phyloP scores from a whole-genome alignment of 2,888 invertebrate species.

The Branchellion lobata region DNA sequence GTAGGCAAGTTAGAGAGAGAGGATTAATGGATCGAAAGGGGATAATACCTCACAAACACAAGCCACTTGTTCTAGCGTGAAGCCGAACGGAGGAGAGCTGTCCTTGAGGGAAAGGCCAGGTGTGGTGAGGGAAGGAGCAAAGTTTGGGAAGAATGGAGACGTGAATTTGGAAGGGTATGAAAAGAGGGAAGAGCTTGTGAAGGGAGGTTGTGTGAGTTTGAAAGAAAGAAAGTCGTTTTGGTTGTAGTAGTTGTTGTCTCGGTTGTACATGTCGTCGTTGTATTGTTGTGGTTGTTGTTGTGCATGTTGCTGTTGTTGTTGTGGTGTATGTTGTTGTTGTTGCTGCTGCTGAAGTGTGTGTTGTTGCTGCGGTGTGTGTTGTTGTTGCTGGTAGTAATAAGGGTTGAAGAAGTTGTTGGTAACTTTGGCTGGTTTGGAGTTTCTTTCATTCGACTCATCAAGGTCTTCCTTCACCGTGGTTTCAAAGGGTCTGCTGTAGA shows the following conservation, averaged over 20 bases:
- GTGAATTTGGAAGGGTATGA: not conserved
- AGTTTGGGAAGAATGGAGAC: slow-evolving; percentile 10
- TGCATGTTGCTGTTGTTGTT: too few relatives aligned
- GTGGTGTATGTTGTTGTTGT: not conserved
- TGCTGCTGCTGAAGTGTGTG: not conserved
- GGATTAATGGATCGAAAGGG: too few relatives aligned
- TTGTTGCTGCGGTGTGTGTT: too few relatives aligned
- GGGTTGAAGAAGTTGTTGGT: slow-evolving; percentile 4
- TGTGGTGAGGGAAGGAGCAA: not conserved
- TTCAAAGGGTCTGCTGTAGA: too few relatives aligned
- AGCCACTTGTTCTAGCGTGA: slow-evolving; percentile 97
- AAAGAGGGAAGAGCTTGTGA: not conserved
- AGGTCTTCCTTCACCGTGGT: too few relatives aligned
- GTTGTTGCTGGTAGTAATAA: not conserved
- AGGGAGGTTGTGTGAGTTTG: not conserved
- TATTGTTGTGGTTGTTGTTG: not conserved
- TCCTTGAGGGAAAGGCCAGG: not conserved
- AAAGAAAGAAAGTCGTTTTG: not conserved
- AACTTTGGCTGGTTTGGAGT: too few relatives aligned
- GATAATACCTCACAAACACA: slow-evolving; percentile 99
- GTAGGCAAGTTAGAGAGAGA: too few relatives aligned
- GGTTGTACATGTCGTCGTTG: not conserved
- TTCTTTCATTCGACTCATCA: too few relatives aligned
- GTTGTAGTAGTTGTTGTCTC: slow-evolving; percentile 13
- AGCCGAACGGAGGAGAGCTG: slow-evolving; percentile 61